These are phyloP conservation scores for human DNA, from an alignment of 2,113 vertebrate species.

Conservation along the genomic window GRCh38 chr3:152753501-152754000, in stretches of 20 bases:
- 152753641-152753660: neutral
- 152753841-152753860: neutral
- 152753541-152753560: neutral
- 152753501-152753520: neutral
- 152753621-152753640: neutral
- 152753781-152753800: accelerated
- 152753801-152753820: too few species aligned
- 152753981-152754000: neutral
- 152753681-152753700: neutral
- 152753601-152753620: neutral
- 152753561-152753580: neutral
- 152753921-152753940: neutral
- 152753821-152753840: neutral
- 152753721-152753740: neutral
- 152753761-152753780: neutral
- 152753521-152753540: neutral
- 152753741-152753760: neutral
- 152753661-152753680: neutral
- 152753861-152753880: neutral
- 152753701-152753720: neutral
- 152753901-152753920: neutral
- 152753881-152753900: neutral
- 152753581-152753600: neutral
- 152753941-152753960: neutral
- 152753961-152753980: neutral